Evolutionary conservation across 2,888 invertebrate species (phyloP).

Genomic region (Latrodectus hesperus): DNA sequence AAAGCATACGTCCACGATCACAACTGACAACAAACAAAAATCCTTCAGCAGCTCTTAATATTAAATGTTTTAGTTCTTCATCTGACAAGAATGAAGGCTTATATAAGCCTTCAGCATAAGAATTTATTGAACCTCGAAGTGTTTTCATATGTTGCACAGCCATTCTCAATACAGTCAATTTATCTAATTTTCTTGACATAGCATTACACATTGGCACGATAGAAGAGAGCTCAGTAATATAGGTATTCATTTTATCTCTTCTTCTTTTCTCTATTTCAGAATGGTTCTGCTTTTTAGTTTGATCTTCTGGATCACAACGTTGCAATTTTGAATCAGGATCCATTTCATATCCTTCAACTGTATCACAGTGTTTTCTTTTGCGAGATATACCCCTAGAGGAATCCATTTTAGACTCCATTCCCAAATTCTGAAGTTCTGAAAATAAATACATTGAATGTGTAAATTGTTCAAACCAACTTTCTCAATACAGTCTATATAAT

Average conservation of each 20-base stretch:
- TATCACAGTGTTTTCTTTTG: slow-evolving; percentile 49
- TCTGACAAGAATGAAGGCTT: slow-evolving; percentile 89
- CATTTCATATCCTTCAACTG: slow-evolving; percentile 36
- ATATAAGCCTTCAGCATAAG: slow-evolving; percentile 85
- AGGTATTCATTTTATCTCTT: slow-evolving; percentile 96
- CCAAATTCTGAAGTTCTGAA: not conserved
- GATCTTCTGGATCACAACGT: slow-evolving; percentile 48
- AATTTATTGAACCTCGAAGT: slow-evolving; percentile 82
- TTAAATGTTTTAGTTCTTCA: slow-evolving; percentile 88
- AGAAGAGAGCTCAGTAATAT: slow-evolving; percentile 90
- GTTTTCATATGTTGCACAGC: slow-evolving; percentile 93
- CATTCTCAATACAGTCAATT: slow-evolving; percentile 90
- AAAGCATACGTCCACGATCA: slow-evolving; percentile 91
- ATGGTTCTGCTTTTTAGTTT: slow-evolving; percentile 86
- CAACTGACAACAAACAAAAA: slow-evolving; percentile 95
- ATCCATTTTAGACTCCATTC: slow-evolving; percentile 41
- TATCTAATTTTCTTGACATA: slow-evolving; percentile 93
- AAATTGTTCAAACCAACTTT: not conserved
- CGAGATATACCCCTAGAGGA: slow-evolving; percentile 25
- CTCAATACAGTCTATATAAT: not conserved
- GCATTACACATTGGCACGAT: slow-evolving; percentile 96
- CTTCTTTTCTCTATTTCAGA: slow-evolving; percentile 96
- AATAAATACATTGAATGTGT: no score
- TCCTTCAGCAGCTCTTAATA: slow-evolving; percentile 89
- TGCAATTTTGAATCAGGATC: slow-evolving; percentile 42